Percentiles rank a stretch among this genome's conserved stretches.
Evolutionary conservation across 2,113 vertebrate genomes (phyloP).

Genomic region (Chionomys nivalis): DNA sequence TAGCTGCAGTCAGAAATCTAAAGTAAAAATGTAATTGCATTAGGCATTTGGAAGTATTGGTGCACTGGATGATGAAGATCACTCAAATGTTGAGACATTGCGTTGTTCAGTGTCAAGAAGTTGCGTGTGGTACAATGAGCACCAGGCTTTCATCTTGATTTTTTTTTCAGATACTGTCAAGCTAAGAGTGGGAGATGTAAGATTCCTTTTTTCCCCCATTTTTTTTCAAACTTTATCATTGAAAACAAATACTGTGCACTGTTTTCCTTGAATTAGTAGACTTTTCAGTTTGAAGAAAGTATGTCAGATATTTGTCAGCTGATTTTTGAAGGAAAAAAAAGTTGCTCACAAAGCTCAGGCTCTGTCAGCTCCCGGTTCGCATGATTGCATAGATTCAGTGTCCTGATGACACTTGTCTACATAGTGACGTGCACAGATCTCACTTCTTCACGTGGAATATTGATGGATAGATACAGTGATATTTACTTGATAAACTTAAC

Average conservation of each 20-base stretch:
- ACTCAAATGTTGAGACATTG: not conserved
- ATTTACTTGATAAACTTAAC: not conserved
- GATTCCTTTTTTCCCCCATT: conserved; percentile 10
- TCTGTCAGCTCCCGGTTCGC: not conserved
- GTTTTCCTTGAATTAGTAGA: conserved; percentile 34
- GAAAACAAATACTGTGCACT: not conserved
- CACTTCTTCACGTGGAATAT: not conserved
- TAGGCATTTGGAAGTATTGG: not conserved
- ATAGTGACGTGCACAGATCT: not conserved
- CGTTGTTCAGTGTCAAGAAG: not conserved
- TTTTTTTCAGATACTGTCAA: not conserved
- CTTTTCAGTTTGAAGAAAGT: not conserved
- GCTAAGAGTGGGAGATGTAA: not conserved
- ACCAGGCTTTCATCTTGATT: not conserved
- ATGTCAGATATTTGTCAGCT: not conserved
- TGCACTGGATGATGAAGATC: not conserved
- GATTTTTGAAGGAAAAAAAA: not conserved
- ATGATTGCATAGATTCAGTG: not conserved
- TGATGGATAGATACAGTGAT: not conserved
- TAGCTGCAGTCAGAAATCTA: not conserved
- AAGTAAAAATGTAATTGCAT: not conserved
- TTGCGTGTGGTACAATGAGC: not conserved
- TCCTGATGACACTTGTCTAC: not conserved
- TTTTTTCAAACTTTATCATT: conserved; percentile 14
- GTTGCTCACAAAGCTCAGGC: not conserved